These are phyloP conservation scores for Drosophila incognita DNA, from an alignment of 2,888 invertebrate genomes.

Conservation along the genomic window DNA sequence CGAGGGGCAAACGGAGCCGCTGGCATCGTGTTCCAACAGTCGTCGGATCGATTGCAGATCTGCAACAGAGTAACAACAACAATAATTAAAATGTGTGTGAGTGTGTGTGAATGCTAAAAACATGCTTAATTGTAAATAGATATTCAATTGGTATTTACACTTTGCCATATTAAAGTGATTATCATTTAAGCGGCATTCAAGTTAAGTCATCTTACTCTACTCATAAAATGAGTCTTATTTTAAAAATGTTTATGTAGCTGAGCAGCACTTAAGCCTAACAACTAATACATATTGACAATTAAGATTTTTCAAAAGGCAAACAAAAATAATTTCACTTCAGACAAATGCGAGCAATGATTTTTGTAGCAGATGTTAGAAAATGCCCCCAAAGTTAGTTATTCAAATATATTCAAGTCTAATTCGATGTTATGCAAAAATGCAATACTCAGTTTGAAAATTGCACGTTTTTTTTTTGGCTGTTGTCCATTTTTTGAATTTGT, in stretches of 20 bases:
- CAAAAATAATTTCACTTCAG: neutral
- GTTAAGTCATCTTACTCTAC: conserved; percentile 3
- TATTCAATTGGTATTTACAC: conserved; percentile 35
- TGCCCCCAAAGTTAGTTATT: neutral
- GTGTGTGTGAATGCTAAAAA: conserved; percentile 4
- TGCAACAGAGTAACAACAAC: conserved; percentile 85
- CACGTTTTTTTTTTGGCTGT: conserved; percentile 3
- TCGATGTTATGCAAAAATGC: conserved; percentile 9
- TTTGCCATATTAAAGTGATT: conserved; percentile 22
- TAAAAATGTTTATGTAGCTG: neutral
- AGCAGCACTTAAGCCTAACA: neutral
- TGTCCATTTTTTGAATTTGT: conserved; percentile 17
- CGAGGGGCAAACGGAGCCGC: conserved; percentile 91
- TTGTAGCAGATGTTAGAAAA: neutral
- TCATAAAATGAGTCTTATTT: neutral
- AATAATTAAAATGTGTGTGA: neutral
- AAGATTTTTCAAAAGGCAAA: neutral
- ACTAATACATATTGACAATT: neutral
- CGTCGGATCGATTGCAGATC: conserved; percentile 93
- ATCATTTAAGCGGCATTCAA: conserved; percentile 30
- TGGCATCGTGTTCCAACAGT: conserved; percentile 91
- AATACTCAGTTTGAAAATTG: conserved; percentile 3
- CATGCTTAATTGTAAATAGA: conserved; percentile 6
- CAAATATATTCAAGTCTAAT: neutral
- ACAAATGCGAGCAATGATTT: neutral